Conservation (phyloP, 2,113 vertebrate genomes). For the Sceloporus tristichus region DNA sequence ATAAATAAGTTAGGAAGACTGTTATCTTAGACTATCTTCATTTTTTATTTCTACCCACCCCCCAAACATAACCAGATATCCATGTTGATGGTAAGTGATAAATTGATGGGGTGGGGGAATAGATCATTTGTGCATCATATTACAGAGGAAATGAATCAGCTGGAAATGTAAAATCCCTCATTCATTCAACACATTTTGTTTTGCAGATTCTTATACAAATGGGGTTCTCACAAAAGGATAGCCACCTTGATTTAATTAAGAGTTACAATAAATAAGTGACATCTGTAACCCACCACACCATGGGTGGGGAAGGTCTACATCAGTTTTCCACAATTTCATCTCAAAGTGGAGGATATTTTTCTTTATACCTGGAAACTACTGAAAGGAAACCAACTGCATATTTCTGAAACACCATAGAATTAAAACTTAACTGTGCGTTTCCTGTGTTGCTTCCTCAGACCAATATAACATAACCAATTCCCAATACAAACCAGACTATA, state of each 20-base stretch:
- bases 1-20: constrained; percentile 66
- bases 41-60: constrained; percentile 48
- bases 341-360: constrained; percentile 31
- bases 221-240: constrained; percentile 40
- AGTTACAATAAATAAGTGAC: constrained; percentile 26
- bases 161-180: constrained; percentile 55
- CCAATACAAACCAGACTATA: too few species aligned
- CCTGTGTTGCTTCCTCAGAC: too few species aligned
- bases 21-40: constrained; percentile 66
- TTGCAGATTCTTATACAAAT: constrained; percentile 47
- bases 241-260: constrained; percentile 23
- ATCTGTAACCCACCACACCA: constrained; percentile 54
- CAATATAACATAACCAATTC: too few species aligned
- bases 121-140: constrained; percentile 44
- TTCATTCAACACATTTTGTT: constrained; percentile 54
- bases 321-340: constrained; percentile 35
- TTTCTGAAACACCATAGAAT: constrained; percentile 14
- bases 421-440: constrained; percentile 32
- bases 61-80: constrained; percentile 65
- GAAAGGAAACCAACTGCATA: not conserved
- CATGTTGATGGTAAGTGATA: constrained; percentile 70
- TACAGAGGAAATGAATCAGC: constrained; percentile 53
- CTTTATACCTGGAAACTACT: not conserved
- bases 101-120: constrained; percentile 59
- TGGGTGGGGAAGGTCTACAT: constrained; percentile 44